Evolutionary conservation across 2,797 vertebrate genomes (phyloP).

Genomic region (Acrossocheilus wenchowensis): DNA sequence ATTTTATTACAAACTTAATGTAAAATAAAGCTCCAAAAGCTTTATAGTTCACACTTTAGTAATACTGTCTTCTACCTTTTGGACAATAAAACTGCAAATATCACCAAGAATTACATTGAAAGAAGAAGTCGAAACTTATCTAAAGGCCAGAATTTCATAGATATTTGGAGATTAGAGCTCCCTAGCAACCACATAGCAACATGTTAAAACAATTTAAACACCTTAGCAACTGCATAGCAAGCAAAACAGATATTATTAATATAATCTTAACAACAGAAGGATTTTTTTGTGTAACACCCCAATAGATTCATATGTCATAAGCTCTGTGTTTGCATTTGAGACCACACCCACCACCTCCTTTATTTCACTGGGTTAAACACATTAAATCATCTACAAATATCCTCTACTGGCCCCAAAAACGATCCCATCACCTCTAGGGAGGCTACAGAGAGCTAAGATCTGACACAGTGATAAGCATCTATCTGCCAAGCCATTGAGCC

Average conservation of each 20-base stretch:
- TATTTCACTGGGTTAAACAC: conserved; percentile 46
- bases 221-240: not conserved
- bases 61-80: not conserved
- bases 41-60: no score
- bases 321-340: not conserved
- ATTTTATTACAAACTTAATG: no score
- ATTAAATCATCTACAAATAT: conserved; percentile 55
- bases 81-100: not conserved
- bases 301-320: conserved; percentile 63
- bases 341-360: conserved; percentile 26
- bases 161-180: not conserved
- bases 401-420: conserved; percentile 51
- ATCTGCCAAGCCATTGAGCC: conserved; percentile 33
- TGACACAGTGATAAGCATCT: conserved; percentile 39
- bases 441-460: conserved; percentile 43
- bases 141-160: not conserved
- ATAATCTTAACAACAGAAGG: conserved; percentile 79
- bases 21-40: no score
- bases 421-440: conserved; percentile 42
- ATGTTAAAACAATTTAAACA: not conserved
- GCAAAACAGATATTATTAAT: not conserved
- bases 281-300: conserved; percentile 50
- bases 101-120: not conserved
- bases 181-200: not conserved
- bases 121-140: not conserved